Percentiles rank a stretch among this genome's conserved stretches.
Conservation (phyloP, 1,140 invertebrate species). For the Trichogramma pretiosum region DNA sequence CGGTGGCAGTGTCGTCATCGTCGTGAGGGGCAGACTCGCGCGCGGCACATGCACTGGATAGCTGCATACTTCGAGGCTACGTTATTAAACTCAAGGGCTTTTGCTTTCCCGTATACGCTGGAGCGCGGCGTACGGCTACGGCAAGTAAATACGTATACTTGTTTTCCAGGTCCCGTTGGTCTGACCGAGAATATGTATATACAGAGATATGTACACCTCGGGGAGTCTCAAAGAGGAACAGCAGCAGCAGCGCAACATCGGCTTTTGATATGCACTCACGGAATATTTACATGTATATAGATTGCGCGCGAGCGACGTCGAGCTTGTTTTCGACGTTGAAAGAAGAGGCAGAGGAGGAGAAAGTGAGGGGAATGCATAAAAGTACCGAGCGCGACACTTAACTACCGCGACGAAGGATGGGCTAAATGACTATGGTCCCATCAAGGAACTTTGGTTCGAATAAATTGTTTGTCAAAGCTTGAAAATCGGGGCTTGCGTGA, state of each 20-base stretch:
- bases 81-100: constrained; percentile 39
- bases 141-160: constrained; percentile 31
- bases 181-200: too few species aligned
- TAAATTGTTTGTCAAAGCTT: constrained; percentile 3
- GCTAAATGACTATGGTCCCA: too few species aligned
- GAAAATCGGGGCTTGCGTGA: too few species aligned
- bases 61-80: constrained; percentile 23
- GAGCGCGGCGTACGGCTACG: too few species aligned
- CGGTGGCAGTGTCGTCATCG: background rate
- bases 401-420: too few species aligned
- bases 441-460: constrained; percentile 3
- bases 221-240: constrained; percentile 24
- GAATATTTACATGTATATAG: too few species aligned
- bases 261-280: too few species aligned
- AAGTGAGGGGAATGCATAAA: background rate
- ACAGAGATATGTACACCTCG: constrained; percentile 23
- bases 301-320: too few species aligned
- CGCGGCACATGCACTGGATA: constrained; percentile 12
- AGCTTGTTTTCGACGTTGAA: too few species aligned
- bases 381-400: background rate
- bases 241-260: constrained; percentile 18
- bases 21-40: background rate
- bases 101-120: constrained; percentile 31
- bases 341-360: background rate
- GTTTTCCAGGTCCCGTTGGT: background rate